phyloP scores from a whole-genome alignment of 2,888 invertebrate species.

The Caenorhabditis sp. region DNA sequence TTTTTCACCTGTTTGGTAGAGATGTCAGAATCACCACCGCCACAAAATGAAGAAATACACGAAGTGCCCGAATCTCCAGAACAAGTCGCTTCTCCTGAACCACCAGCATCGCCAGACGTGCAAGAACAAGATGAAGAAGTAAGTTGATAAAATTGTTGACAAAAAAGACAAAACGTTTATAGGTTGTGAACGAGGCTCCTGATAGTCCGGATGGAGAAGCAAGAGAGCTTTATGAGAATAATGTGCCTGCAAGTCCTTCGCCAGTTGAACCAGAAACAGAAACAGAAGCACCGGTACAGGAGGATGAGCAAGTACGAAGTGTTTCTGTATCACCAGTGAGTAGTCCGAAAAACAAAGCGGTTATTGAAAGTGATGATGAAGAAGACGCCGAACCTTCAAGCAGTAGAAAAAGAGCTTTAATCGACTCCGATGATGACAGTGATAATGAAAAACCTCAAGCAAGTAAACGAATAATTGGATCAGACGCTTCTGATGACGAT shows the following conservation, averaged over 20 bases:
- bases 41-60: background rate
- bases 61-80: background rate
- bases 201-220: background rate
- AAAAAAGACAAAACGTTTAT: background rate
- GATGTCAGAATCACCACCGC: background rate
- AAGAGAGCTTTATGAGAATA: background rate
- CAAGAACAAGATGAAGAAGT: background rate
- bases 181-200: background rate
- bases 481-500: conserved; percentile 59
- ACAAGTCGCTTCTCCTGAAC: background rate
- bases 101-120: background rate
- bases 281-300: background rate
- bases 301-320: background rate
- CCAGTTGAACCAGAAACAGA: background rate
- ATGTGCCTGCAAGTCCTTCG: background rate
- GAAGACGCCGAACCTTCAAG: conserved; percentile 16
- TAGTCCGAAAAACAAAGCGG: background rate
- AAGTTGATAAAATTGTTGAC: background rate
- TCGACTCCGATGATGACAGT: conserved; percentile 35
- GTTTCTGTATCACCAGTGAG: background rate
- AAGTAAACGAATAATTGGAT: conserved; percentile 13
- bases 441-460: background rate
- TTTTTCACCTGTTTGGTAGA: background rate
- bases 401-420: conserved; percentile 12
- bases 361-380: conserved; percentile 27